Percentiles rank a stretch among this genome's conserved stretches.
phyloP scores from a whole-genome alignment of 2,888 invertebrate species.

The Allolobophora icterica region DNA sequence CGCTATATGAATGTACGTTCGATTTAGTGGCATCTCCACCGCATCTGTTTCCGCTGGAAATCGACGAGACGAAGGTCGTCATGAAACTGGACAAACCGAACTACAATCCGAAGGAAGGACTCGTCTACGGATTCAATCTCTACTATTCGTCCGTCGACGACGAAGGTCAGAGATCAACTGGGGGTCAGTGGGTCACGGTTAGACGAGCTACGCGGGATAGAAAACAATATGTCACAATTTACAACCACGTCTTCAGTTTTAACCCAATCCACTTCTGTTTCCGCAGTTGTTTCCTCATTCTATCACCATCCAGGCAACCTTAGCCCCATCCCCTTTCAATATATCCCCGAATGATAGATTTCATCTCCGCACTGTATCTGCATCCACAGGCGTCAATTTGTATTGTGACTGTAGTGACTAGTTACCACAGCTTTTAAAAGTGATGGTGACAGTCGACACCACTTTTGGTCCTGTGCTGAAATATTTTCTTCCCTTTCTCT shows the following conservation, averaged over 20 bases:
- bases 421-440: no score
- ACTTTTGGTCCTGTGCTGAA: no score
- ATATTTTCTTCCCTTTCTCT: no score
- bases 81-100: background rate
- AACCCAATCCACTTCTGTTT: background rate
- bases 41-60: background rate
- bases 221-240: background rate
- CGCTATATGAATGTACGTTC: background rate
- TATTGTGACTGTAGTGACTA: no score
- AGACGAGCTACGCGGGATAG: background rate
- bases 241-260: background rate
- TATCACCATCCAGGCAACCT: no score
- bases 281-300: background rate
- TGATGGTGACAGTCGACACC: no score
- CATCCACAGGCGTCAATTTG: no score
- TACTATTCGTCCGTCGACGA: background rate
- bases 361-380: no score
- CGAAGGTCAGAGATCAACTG: background rate
- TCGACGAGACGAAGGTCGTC: background rate
- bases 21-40: background rate
- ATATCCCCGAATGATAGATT: no score
- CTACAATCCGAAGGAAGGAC: conserved; percentile 8
- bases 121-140: conserved; percentile 20
- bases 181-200: background rate
- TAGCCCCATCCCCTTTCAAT: no score